A percentile compares a stretch with the other conserved stretches of the same genome.
phyloP scores from a whole-genome alignment of 2,797 vertebrate species.

The Tragelaphus eurycerus region DNA sequence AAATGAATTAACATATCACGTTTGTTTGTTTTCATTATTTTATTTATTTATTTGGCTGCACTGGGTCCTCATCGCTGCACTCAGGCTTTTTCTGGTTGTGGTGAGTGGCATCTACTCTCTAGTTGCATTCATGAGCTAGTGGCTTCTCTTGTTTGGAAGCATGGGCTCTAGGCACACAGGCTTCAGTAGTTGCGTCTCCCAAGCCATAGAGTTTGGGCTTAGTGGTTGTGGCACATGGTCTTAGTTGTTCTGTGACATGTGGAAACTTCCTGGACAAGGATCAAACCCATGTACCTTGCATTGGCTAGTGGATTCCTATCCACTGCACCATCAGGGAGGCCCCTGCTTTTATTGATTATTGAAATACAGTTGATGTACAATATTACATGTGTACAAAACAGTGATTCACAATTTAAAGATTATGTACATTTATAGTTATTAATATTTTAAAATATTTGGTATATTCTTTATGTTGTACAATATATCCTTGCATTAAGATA shows the following conservation, averaged over 20 bases:
- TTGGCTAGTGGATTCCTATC: neutral
- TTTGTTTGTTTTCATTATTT: neutral
- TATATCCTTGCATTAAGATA: neutral
- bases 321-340: neutral
- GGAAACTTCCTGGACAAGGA: neutral
- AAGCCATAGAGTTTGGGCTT: neutral
- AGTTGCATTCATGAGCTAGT: neutral
- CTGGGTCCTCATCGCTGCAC: neutral
- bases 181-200: neutral
- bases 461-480: neutral
- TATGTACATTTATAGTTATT: neutral
- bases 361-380: neutral
- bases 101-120: neutral
- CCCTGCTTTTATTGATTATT: neutral
- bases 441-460: neutral
- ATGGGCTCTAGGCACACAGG: neutral
- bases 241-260: neutral
- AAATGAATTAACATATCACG: neutral
- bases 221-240: neutral
- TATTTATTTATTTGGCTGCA: neutral
- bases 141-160: neutral
- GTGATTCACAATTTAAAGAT: neutral
- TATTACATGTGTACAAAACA: neutral
- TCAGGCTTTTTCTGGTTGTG: neutral
- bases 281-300: neutral